These are phyloP conservation scores for Regulus satrapa DNA, from an alignment of 2,113 vertebrate species.

Conservation along the genomic window DNA sequence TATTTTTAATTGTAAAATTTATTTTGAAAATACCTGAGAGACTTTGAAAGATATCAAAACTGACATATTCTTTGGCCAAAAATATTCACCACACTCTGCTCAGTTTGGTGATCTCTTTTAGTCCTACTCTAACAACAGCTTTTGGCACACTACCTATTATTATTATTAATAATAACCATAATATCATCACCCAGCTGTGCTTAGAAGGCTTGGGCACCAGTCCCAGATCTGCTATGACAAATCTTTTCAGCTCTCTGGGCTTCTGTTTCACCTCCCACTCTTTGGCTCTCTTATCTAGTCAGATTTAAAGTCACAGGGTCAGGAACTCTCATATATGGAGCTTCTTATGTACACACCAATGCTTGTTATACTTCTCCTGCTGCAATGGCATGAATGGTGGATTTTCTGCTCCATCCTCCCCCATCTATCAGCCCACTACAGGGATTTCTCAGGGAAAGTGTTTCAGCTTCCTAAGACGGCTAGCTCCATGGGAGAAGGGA, in stretches of 20 bases:
- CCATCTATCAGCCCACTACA: neutral
- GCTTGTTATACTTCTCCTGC: neutral
- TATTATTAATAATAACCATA: constrained; percentile 44
- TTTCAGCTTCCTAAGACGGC: neutral
- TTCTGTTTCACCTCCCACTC: constrained; percentile 62
- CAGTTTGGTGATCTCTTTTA: constrained; percentile 15
- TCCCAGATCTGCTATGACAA: constrained; percentile 59
- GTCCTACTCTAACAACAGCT: neutral
- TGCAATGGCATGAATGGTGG: neutral
- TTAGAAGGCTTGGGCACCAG: constrained; percentile 44
- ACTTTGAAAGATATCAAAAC: neutral
- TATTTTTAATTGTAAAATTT: neutral
- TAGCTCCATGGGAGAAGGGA: neutral
- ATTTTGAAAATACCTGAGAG: neutral
- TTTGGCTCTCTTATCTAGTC: constrained; percentile 57
- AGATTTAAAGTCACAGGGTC: constrained; percentile 51
- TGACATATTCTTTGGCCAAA: neutral
- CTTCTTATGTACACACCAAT: neutral
- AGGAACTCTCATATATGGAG: neutral
- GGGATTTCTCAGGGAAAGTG: neutral
- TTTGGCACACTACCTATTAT: constrained; percentile 24
- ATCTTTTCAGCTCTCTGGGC: constrained; percentile 46
- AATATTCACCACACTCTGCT: neutral
- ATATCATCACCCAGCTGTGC: constrained; percentile 58
- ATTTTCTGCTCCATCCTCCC: neutral